These are phyloP conservation scores for Chaetoderma sp. DNA, from an alignment of 2,888 invertebrate genomes.

Conservation along the genomic window DNA sequence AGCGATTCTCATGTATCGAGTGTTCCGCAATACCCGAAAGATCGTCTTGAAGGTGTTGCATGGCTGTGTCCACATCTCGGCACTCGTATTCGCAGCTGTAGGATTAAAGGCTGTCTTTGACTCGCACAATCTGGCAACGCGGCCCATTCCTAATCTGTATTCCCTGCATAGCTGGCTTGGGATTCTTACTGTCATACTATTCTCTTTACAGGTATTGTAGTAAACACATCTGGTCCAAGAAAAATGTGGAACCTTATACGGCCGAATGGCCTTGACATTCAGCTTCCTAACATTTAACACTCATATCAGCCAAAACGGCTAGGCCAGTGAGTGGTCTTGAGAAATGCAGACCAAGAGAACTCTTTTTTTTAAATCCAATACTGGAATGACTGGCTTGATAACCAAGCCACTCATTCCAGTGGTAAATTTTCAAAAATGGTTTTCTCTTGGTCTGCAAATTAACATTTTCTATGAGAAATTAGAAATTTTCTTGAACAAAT, in stretches of 20 bases:
- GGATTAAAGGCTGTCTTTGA: slow-evolving; percentile 85
- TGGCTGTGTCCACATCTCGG: slow-evolving; percentile 77
- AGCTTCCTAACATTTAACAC: too few species aligned
- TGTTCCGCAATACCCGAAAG: slow-evolving; percentile 80
- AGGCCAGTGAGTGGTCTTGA: too few species aligned
- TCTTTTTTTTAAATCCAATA: too few species aligned
- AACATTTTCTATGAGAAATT: too few species aligned
- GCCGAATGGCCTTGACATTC: neutral
- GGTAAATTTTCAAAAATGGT: too few species aligned
- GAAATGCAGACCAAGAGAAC: too few species aligned
- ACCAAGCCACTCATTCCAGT: too few species aligned
- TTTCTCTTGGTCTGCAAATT: too few species aligned
- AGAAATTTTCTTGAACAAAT: too few species aligned
- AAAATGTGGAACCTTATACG: neutral
- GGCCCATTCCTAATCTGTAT: slow-evolving; percentile 72
- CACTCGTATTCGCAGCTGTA: slow-evolving; percentile 79
- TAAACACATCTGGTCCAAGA: neutral
- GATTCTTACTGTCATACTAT: slow-evolving; percentile 79
- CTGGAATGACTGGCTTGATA: too few species aligned
- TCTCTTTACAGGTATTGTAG: slow-evolving; percentile 76
- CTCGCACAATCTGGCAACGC: slow-evolving; percentile 75
- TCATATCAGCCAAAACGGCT: too few species aligned
- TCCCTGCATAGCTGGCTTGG: slow-evolving; percentile 86
- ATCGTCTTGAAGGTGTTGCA: slow-evolving; percentile 82
- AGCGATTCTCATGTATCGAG: slow-evolving; percentile 87